Conservation (phyloP, 2,888 invertebrate genomes). For the Trileptium ribeirensis region DNA sequence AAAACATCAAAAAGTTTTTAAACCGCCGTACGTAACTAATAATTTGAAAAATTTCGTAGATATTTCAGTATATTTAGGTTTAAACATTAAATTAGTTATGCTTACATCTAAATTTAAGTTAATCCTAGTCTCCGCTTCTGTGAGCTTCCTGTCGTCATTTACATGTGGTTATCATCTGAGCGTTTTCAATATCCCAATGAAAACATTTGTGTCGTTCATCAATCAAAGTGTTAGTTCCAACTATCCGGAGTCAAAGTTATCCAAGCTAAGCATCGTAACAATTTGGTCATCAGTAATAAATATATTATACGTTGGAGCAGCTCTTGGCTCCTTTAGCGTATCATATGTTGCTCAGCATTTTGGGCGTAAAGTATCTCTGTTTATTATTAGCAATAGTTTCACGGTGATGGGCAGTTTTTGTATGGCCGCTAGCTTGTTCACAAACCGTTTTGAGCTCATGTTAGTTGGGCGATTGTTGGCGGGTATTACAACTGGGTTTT, state of each 20-base stretch:
- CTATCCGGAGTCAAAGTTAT: background rate
- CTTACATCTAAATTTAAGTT: too few relatives aligned
- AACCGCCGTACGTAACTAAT: too few relatives aligned
- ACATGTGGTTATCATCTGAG: background rate
- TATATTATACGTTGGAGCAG: background rate
- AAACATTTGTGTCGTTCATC: background rate
- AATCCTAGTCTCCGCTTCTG: background rate
- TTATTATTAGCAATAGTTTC: background rate
- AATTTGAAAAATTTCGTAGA: too few relatives aligned
- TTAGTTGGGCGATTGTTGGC: conserved; percentile 3
- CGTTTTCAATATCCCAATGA: background rate
- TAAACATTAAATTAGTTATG: too few relatives aligned
- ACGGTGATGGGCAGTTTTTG: background rate
- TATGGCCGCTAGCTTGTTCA: background rate
- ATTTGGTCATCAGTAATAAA: background rate
- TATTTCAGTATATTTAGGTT: too few relatives aligned
- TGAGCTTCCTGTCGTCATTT: background rate
- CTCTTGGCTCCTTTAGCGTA: background rate
- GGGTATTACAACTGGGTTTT: background rate
- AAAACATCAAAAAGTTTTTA: too few relatives aligned
- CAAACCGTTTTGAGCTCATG: background rate
- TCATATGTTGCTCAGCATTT: background rate
- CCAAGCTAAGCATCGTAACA: background rate
- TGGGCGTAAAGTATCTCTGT: background rate
- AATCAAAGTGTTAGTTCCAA: background rate